Base-by-base conservation (phyloP, 2,113 vertebrate species). In the Cochlearius cochlearius region DNA sequence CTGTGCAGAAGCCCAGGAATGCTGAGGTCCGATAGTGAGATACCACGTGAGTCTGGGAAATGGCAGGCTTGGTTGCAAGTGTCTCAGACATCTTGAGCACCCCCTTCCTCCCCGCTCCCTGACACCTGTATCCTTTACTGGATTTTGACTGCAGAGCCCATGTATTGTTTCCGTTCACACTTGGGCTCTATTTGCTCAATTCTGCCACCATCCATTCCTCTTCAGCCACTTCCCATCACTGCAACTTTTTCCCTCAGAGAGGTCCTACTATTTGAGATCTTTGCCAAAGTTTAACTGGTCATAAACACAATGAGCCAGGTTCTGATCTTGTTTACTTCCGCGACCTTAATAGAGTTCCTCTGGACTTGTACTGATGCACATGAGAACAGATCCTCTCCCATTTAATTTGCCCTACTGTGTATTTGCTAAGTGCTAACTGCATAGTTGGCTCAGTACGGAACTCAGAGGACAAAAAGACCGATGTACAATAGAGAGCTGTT, bases 371-470 rank as follows among this genome's bases (percentile, higher is more conserved):
- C 43, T 49, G 58, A 62, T 90, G 50, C 41, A 73, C 63, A n/a
- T 13, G 32, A 88, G 77, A 88, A 72, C 43, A 82, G 30, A 79
- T 58, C 25, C 18, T 91, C 39, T 80, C 62, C 56, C 68, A 72
- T 66, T 92, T 92, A 80, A 79, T 94, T 94, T 80, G 13, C 43
- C 43, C 25, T 85, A 10, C 47, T 72, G 56, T 27, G 2, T 75
- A 72, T 94, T 95, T 92, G 30, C 45, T 90, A 76, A 88, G 74
- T 76, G 66, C 73, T 92, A 92, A 76, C 90, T 68, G 74, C 32
- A 16, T 58, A 58, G 58, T n/a, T 96, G 93, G 85, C 85, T 95
- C 32, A 15, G 20, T 73, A 53, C 17, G 62, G 66, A 43, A 87
- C 3, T 17, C 38, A 60, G 71, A 87, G 47, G 76, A 71, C 52